These are phyloP conservation scores for Gonatopus flavifemur DNA, from an alignment of 1,140 invertebrate genomes.

Conservation along the genomic window DNA sequence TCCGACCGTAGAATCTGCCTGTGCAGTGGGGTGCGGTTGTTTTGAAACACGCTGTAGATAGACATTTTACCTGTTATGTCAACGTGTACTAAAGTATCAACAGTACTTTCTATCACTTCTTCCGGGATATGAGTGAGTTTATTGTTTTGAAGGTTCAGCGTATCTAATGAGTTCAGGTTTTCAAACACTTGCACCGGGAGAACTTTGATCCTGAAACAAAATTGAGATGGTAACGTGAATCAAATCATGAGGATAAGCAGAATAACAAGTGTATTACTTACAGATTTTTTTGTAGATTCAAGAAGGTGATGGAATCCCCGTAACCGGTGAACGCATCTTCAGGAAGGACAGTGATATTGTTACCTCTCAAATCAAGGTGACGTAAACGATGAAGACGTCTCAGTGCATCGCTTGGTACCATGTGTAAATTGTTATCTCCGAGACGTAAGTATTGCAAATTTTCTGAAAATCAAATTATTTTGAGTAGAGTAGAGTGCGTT, in stretches of 20 bases:
- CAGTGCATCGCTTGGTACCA: slow-evolving; percentile 79
- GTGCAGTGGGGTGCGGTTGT: no score
- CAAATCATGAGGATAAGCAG: no score
- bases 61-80: slow-evolving; percentile 79
- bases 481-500: slow-evolving; percentile 18
- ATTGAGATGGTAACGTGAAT: neutral
- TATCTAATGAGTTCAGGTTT: slow-evolving; percentile 85
- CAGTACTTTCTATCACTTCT: slow-evolving; percentile 84
- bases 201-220: slow-evolving; percentile 70
- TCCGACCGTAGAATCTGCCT: no score
- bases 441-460: slow-evolving; percentile 85
- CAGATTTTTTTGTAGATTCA: slow-evolving; percentile 90
- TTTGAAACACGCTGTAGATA: no score
- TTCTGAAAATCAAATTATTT: slow-evolving; percentile 61
- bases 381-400: slow-evolving; percentile 78
- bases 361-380: slow-evolving; percentile 84
- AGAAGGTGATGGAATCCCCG: slow-evolving; percentile 88
- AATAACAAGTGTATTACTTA: slow-evolving; percentile 64
- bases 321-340: slow-evolving; percentile 88
- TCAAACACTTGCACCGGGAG: slow-evolving; percentile 79
- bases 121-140: slow-evolving; percentile 78
- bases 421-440: slow-evolving; percentile 81
- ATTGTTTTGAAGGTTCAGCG: slow-evolving; percentile 85
- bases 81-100: slow-evolving; percentile 80
- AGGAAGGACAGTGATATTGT: slow-evolving; percentile 79